Percentiles rank a stretch among this genome's conserved stretches.
phyloP scores from a whole-genome alignment of 2,113 vertebrate species.

The Cebus imitator region DNA sequence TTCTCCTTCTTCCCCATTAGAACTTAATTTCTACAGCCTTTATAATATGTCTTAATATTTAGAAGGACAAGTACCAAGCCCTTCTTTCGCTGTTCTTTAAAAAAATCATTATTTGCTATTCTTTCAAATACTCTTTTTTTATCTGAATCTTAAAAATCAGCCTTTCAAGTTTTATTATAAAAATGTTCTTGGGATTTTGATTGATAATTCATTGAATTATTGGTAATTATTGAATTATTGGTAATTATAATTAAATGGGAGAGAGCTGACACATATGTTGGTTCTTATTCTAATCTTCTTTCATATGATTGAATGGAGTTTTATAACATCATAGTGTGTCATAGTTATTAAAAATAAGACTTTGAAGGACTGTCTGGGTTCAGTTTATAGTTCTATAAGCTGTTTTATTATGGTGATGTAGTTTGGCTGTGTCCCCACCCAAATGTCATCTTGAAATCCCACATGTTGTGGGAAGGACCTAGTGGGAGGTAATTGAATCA shows the following conservation, averaged over 20 bases:
- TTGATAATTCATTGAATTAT: neutral
- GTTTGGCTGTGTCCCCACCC: too few species aligned
- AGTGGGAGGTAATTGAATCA: too few species aligned
- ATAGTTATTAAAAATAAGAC: neutral
- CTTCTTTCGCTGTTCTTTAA: neutral
- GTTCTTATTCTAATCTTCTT: neutral
- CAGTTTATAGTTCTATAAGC: neutral
- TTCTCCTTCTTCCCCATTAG: neutral
- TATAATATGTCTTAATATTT: neutral
- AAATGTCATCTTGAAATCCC: too few species aligned
- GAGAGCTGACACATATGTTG: neutral
- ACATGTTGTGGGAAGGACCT: too few species aligned
- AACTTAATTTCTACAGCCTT: neutral
- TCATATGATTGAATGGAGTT: neutral
- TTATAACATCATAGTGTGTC: neutral
- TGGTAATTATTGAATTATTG: too few species aligned
- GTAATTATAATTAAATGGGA: neutral
- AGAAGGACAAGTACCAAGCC: neutral
- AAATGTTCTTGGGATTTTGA: neutral
- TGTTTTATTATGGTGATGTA: neutral
- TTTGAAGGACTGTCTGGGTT: neutral
- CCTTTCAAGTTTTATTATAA: neutral
- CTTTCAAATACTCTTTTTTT: neutral
- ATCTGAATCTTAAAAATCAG: neutral
- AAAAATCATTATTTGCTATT: neutral